Evolutionary conservation across 2,888 invertebrate genomes (phyloP).

Genomic region (Eupithecia tripunctaria): DNA sequence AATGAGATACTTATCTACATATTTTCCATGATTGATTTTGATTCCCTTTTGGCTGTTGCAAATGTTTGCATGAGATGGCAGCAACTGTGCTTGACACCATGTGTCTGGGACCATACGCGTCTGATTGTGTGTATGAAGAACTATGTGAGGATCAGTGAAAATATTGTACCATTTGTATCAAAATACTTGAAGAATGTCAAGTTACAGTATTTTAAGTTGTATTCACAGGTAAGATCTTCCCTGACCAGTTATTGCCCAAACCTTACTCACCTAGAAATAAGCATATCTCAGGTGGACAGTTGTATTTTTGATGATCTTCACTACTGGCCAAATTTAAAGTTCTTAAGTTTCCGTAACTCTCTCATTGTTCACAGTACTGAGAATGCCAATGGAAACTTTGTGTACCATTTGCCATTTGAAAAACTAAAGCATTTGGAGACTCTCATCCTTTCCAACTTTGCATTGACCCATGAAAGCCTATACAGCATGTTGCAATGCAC

Average conservation of each 20-base stretch:
- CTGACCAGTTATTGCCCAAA: conserved; percentile 81
- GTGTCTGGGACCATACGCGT: conserved; percentile 81
- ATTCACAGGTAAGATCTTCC: conserved; percentile 80
- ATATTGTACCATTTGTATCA: conserved; percentile 81
- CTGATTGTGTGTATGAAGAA: conserved; percentile 83
- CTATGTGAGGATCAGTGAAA: conserved; percentile 79
- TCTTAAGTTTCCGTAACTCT: conserved; percentile 81
- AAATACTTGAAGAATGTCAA: conserved; percentile 82
- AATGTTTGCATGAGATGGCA: conserved; percentile 81
- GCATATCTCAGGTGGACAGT: conserved; percentile 82
- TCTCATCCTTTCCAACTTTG: conserved; percentile 79
- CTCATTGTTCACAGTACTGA: conserved; percentile 78
- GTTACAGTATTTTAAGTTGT: conserved; percentile 83
- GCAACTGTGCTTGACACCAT: conserved; percentile 78
- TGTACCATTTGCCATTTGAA: conserved; percentile 80
- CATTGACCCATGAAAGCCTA: conserved; percentile 75
- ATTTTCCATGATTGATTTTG: conserved; percentile 82
- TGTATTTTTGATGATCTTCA: conserved; percentile 82
- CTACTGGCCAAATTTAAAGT: conserved; percentile 80
- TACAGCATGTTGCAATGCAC: conserved; percentile 79
- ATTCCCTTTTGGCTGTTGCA: conserved; percentile 76
- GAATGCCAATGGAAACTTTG: conserved; percentile 78
- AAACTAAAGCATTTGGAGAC: conserved; percentile 76
- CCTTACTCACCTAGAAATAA: conserved; percentile 82
- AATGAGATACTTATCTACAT: conserved; percentile 82